Percentiles rank a stretch among this genome's conserved stretches.
Evolutionary conservation across 2,797 vertebrate genomes (phyloP).

Genomic region (Taenioides sp.): DNA sequence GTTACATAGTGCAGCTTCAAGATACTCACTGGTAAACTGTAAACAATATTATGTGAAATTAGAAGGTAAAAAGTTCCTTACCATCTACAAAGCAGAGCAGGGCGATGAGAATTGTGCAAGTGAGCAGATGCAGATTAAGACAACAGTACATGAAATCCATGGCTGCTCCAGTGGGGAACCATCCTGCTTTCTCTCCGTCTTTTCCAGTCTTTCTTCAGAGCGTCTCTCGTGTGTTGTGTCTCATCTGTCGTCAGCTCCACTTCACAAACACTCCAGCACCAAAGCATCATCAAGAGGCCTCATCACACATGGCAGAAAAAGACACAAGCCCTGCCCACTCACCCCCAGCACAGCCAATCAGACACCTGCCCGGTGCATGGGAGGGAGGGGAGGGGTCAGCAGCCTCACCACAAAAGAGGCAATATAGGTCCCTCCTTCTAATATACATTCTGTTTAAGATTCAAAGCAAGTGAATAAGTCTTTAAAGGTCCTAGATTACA

Average conservation of each 20-base stretch:
- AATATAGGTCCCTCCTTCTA: background rate
- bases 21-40: no score
- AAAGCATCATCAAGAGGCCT: slow-evolving; percentile 47
- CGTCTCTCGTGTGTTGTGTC: slow-evolving; percentile 26
- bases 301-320: slow-evolving; percentile 31
- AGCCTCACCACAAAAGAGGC: background rate
- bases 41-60: no score
- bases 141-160: slow-evolving; percentile 62
- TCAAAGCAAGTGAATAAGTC: background rate
- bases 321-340: background rate
- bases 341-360: background rate
- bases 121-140: slow-evolving; percentile 42
- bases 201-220: slow-evolving; percentile 15
- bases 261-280: slow-evolving; percentile 50
- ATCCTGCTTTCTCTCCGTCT: slow-evolving; percentile 56
- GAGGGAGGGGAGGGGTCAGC: no score
- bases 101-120: slow-evolving; percentile 43
- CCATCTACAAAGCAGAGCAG: slow-evolving; percentile 46
- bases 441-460: background rate
- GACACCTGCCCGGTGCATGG: no score
- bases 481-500: background rate
- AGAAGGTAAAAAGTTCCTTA: slow-evolving; percentile 45
- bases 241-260: slow-evolving; percentile 60
- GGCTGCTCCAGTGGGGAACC: slow-evolving; percentile 50
- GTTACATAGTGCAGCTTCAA: no score